A percentile compares a stretch with the other conserved stretches of the same genome.
Conservation (phyloP, 2,797 vertebrate species). For the Siniperca scherzeri region DNA sequence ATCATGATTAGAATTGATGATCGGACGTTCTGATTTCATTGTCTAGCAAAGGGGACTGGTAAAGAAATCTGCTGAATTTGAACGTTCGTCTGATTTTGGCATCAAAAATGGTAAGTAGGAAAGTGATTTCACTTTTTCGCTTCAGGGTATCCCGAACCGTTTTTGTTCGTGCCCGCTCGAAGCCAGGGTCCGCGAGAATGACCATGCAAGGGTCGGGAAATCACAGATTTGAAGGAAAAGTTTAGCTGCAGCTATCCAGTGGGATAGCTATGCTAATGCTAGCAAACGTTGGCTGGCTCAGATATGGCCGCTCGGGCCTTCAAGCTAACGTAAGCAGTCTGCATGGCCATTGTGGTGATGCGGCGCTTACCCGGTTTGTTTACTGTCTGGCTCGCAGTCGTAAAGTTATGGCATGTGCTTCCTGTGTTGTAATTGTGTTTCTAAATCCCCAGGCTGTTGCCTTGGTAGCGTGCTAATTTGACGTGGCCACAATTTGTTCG, state of each 20-base stretch:
- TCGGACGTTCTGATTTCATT: slow-evolving; percentile 99
- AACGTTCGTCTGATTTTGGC: slow-evolving; percentile 83
- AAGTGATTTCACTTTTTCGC: slow-evolving; percentile 53
- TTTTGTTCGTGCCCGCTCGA: neutral
- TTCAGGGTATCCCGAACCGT: neutral
- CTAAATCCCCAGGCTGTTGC: slow-evolving; percentile 21
- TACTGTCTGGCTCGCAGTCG: slow-evolving; percentile 44
- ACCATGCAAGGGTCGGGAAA: slow-evolving; percentile 63
- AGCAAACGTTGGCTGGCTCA: slow-evolving; percentile 52
- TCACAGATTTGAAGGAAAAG: slow-evolving; percentile 85
- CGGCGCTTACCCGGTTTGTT: slow-evolving; percentile 63
- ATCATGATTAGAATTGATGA: slow-evolving; percentile 99
- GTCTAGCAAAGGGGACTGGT: slow-evolving; percentile 92
- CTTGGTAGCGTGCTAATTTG: slow-evolving; percentile 48
- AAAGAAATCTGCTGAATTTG: slow-evolving; percentile 94
- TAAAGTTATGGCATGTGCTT: slow-evolving; percentile 61
- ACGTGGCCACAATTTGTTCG: slow-evolving; percentile 66
- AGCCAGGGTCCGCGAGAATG: slow-evolving; percentile 50
- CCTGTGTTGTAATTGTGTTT: slow-evolving; percentile 35
- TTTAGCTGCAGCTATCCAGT: slow-evolving; percentile 79
- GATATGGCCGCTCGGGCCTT: slow-evolving; percentile 82
- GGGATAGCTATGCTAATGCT: slow-evolving; percentile 79
- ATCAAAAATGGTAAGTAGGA: slow-evolving; percentile 81
- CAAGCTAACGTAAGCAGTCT: slow-evolving; percentile 47
- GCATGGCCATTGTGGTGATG: slow-evolving; percentile 44